Conservation (phyloP, 2,113 vertebrate genomes). For the Anguilla japonica region DNA sequence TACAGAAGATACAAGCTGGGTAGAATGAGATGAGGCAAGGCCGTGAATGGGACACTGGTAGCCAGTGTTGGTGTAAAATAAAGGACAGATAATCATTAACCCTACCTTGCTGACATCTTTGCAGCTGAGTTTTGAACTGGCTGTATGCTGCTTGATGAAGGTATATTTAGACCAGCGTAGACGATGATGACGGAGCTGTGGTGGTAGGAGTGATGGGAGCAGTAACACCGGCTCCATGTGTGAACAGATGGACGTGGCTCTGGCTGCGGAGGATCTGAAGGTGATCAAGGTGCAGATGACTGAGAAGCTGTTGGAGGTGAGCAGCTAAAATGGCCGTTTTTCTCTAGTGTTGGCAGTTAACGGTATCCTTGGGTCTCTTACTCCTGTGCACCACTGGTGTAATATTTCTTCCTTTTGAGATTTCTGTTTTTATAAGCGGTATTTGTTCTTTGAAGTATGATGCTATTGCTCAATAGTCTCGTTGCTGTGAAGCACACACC, state of each 20-base stretch:
- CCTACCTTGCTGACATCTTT: too few relatives aligned
- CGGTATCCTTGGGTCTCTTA: not conserved
- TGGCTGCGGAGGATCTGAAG: slow-evolving; percentile 69
- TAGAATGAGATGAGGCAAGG: too few relatives aligned
- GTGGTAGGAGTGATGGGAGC: not conserved
- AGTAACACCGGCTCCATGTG: slow-evolving; percentile 24
- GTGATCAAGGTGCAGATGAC: slow-evolving; percentile 66
- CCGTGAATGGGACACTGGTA: too few relatives aligned
- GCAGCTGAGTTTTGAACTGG: too few relatives aligned
- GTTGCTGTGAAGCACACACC: not conserved
- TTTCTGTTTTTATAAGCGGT: not conserved
- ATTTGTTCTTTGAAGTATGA: not conserved
- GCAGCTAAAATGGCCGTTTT: not conserved
- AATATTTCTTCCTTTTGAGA: not conserved
- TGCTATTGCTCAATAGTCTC: not conserved
- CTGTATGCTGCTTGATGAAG: too few relatives aligned
- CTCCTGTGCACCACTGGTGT: not conserved
- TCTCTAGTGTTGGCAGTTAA: not conserved
- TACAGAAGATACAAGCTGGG: too few relatives aligned
- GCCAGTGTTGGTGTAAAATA: not conserved
- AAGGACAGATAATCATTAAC: not conserved
- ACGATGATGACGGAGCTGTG: not conserved
- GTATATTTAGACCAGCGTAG: not conserved
- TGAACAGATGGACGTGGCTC: slow-evolving; percentile 60
- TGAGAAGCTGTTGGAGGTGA: slow-evolving; percentile 69